Percentiles rank a stretch among this genome's conserved stretches.
Conservation (phyloP, 2,888 invertebrate species). For the Cataglyphis cursor region DNA sequence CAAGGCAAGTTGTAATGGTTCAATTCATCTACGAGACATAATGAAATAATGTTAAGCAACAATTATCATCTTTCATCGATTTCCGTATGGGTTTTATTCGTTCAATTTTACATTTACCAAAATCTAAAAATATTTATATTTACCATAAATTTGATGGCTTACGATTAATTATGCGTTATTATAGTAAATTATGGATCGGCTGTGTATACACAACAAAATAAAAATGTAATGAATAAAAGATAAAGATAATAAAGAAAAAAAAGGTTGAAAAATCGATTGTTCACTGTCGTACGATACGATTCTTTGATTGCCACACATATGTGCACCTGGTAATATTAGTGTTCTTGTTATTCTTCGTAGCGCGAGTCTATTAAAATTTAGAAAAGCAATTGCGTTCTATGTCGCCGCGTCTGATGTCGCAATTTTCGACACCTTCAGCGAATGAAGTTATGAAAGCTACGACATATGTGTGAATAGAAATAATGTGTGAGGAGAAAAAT, state of each 20-base stretch:
- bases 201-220: not conserved
- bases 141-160: not conserved
- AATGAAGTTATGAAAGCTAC: conserved; percentile 16
- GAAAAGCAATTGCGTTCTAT: not conserved
- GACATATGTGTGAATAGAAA: not conserved
- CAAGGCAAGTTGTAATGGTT: conserved; percentile 14
- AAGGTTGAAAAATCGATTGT: conserved; percentile 10
- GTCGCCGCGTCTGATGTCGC: not conserved
- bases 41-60: not conserved
- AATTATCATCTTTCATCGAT: not conserved
- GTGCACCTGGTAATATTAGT: conserved; percentile 15
- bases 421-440: not conserved
- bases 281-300: not conserved
- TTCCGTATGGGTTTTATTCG: not conserved
- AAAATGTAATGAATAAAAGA: not conserved
- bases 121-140: not conserved
- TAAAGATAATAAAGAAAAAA: no score
- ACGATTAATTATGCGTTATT: not conserved
- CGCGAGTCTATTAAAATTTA: conserved; percentile 14
- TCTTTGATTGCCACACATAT: conserved; percentile 1
- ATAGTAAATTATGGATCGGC: not conserved
- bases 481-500: conserved; percentile 9
- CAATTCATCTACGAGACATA: not conserved
- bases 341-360: conserved; percentile 17
- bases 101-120: not conserved